These are phyloP conservation scores for Phyllostomus hastatus DNA, from an alignment of 2,113 vertebrate genomes.

Conservation along the genomic window DNA sequence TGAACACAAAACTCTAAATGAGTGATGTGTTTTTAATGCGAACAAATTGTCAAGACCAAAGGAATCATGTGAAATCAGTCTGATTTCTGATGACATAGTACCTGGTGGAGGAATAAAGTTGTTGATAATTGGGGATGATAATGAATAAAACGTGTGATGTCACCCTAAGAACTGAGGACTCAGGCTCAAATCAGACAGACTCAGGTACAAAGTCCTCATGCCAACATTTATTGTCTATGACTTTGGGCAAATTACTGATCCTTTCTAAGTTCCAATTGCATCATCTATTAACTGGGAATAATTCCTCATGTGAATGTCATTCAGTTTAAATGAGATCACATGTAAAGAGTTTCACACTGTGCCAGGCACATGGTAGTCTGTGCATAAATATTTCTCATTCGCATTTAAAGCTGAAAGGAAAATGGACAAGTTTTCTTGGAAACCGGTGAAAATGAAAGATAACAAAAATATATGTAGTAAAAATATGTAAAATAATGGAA, in stretches of 20 bases:
- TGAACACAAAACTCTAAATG: background rate
- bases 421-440: constrained; percentile 1
- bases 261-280: background rate
- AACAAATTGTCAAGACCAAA: constrained; percentile 29
- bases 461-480: background rate
- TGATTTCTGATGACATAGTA: background rate
- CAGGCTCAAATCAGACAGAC: background rate
- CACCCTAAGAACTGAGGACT: background rate
- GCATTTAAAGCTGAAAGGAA: background rate
- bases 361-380: background rate
- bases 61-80: background rate
- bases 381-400: background rate
- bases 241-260: background rate
- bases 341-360: background rate
- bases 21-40: background rate
- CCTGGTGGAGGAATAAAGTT: background rate
- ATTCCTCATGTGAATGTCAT: background rate
- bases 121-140: background rate
- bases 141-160: background rate
- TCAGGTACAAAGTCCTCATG: background rate
- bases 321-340: background rate
- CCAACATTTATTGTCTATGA: background rate
- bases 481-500: background rate
- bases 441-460: background rate
- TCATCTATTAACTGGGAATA: background rate